Percentiles rank a stretch among this genome's conserved stretches.
phyloP scores from a whole-genome alignment of 2,113 vertebrate genomes.

The Amphiprion ocellaris region DNA sequence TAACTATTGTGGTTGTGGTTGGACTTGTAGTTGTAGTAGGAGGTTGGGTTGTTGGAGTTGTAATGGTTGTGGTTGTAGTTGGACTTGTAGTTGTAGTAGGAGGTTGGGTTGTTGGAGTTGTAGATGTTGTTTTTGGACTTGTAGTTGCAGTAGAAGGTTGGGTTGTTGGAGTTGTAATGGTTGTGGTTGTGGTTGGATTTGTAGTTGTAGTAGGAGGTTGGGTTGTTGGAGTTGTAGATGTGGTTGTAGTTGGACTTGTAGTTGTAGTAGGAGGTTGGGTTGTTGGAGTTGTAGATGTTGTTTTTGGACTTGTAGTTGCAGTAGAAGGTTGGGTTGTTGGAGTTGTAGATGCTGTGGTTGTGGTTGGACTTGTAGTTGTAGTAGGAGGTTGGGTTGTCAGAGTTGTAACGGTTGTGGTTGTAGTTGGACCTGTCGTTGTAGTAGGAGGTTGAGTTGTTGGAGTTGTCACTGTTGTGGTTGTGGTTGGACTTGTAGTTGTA shows the following conservation, averaged over 20 bases:
- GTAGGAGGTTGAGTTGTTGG: not conserved
- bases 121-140: too few relatives aligned
- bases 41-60: not conserved
- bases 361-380: not conserved
- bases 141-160: not conserved
- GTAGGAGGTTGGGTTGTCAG: not conserved
- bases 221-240: not conserved
- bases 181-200: not conserved
- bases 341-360: not conserved
- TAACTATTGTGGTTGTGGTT: not conserved
- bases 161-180: not conserved
- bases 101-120: not conserved
- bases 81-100: not conserved
- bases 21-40: not conserved
- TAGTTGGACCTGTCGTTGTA: not conserved
- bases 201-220: not conserved
- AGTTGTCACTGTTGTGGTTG: not conserved
- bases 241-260: not conserved
- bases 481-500: not conserved
- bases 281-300: not conserved
- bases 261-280: slow-evolving; percentile 1
- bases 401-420: not conserved
- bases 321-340: too few relatives aligned
- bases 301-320: not conserved
- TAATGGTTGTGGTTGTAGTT: not conserved